These are phyloP conservation scores for Trichogramma pretiosum DNA, from an alignment of 1,140 invertebrate species.

Conservation along the genomic window DNA sequence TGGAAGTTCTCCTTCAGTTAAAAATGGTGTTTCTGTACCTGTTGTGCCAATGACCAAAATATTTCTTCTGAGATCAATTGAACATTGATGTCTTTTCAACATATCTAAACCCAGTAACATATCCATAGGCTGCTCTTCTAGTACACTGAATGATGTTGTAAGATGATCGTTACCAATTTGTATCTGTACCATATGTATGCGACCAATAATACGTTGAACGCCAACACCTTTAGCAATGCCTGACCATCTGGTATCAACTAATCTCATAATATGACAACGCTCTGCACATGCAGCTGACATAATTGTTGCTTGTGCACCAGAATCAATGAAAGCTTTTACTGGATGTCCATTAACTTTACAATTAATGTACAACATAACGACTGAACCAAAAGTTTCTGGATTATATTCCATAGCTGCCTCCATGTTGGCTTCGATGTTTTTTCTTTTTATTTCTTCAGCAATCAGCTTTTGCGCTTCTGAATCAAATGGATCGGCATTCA, in stretches of 20 bases:
- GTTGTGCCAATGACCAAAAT: slow-evolving; percentile 90
- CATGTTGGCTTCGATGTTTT: slow-evolving; percentile 98
- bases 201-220: slow-evolving; percentile 88
- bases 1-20: slow-evolving; percentile 59
- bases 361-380: slow-evolving; percentile 95
- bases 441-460: slow-evolving; percentile 88
- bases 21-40: slow-evolving; percentile 82
- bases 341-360: slow-evolving; percentile 91
- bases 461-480: slow-evolving; percentile 88
- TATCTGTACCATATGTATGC: slow-evolving; percentile 95
- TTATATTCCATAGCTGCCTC: slow-evolving; percentile 97
- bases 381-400: slow-evolving; percentile 94
- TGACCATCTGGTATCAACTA: slow-evolving; percentile 90
- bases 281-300: slow-evolving; percentile 90
- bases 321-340: slow-evolving; percentile 97
- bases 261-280: slow-evolving; percentile 88
- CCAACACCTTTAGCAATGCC: slow-evolving; percentile 96
- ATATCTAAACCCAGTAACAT: slow-evolving; percentile 96
- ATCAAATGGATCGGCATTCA: slow-evolving; percentile 91
- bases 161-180: slow-evolving; percentile 90
- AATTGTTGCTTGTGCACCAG: slow-evolving; percentile 88
- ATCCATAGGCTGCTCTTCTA: slow-evolving; percentile 96
- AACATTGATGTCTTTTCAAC: slow-evolving; percentile 93
- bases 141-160: slow-evolving; percentile 93
- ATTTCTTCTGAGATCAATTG: slow-evolving; percentile 86